Conservation (phyloP, 2,888 invertebrate genomes). For the Glaucopsyche alexis region DNA sequence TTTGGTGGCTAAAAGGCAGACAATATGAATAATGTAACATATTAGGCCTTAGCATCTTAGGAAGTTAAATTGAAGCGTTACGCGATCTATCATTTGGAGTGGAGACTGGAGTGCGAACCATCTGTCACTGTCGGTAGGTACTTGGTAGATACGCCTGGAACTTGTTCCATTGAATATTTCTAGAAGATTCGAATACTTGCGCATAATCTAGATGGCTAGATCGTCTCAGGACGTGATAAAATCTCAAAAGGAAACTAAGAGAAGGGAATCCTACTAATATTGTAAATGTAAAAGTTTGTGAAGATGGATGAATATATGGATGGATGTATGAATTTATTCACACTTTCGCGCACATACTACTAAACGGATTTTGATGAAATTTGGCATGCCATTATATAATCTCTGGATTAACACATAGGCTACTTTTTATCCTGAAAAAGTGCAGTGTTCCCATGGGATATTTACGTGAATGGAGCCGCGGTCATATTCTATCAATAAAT, state of each 20-base stretch:
- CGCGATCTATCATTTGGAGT: conserved; percentile 8
- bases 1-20: background rate
- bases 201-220: background rate
- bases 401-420: too few species aligned
- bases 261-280: background rate
- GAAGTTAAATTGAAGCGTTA: conserved; percentile 7
- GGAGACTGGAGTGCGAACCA: background rate
- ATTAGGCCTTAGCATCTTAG: conserved; percentile 2
- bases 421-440: too few species aligned
- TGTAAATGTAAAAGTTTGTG: background rate
- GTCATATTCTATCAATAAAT: too few species aligned
- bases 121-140: conserved; percentile 1
- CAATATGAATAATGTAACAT: conserved; percentile 10
- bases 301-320: background rate
- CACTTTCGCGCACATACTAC: too few species aligned
- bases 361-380: too few species aligned
- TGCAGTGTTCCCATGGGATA: too few species aligned
- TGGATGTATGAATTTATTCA: too few species aligned
- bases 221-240: background rate
- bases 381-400: too few species aligned
- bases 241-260: background rate
- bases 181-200: background rate
- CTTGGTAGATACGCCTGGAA: background rate
- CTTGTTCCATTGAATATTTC: background rate
- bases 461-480: too few species aligned